Evolutionary conservation across 2,113 vertebrate species (phyloP).

Genomic region (Eleginops maclovinus): DNA sequence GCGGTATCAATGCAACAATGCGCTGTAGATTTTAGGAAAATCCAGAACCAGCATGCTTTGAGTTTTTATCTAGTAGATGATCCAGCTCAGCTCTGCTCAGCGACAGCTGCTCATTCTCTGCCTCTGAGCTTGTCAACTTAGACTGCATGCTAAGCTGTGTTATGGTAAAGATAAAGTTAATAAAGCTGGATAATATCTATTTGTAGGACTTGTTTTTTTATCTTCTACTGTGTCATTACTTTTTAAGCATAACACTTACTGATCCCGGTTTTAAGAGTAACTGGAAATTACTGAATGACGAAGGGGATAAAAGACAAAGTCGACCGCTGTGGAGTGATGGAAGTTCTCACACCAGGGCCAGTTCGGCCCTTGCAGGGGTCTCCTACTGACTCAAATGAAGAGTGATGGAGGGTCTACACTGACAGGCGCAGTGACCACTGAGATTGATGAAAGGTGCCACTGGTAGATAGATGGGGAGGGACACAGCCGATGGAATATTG

Average conservation of each 20-base stretch:
- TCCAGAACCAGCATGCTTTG: not conserved
- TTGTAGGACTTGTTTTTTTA: not conserved
- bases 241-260: not conserved
- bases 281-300: not conserved
- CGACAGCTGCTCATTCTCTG: not conserved
- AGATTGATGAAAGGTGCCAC: constrained; percentile 45
- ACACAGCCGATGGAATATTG: constrained; percentile 53
- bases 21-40: not conserved
- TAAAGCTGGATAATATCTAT: constrained; percentile 15
- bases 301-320: not conserved
- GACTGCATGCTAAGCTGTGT: not conserved
- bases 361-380: constrained; percentile 2
- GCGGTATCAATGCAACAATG: not conserved
- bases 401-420: constrained; percentile 29
- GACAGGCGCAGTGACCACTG: constrained; percentile 35
- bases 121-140: not conserved
- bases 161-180: not conserved
- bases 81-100: not conserved
- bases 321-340: constrained; percentile 7
- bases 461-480: constrained; percentile 43
- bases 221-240: constrained; percentile 12
- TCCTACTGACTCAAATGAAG: constrained; percentile 33
- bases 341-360: constrained; percentile 9
- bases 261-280: not conserved
- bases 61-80: not conserved